A percentile compares a stretch with the other conserved stretches of the same genome.
Evolutionary conservation across 2,113 vertebrate species (phyloP).

Genomic region (Phodopus roborovskii): DNA sequence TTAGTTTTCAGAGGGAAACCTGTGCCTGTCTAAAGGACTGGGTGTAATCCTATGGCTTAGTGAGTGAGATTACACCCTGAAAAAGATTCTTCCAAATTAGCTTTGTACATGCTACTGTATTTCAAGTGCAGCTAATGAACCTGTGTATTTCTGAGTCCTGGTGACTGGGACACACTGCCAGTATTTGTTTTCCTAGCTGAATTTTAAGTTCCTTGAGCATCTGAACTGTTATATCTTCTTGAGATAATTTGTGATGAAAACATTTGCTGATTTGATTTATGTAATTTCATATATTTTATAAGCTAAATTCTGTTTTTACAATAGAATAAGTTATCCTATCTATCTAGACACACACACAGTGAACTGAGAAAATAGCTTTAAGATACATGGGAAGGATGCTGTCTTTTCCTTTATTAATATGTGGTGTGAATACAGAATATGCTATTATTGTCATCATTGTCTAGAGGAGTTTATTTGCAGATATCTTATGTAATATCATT

Average conservation of each 20-base stretch:
- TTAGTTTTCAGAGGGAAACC: background rate
- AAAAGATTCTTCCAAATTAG: background rate
- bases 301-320: conserved; percentile 40
- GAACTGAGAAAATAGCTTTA: conserved; percentile 53
- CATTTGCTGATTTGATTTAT: conserved; percentile 44
- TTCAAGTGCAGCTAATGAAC: background rate
- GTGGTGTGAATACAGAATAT: background rate
- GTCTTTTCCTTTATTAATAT: background rate
- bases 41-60: background rate
- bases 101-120: background rate
- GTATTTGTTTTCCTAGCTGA: background rate
- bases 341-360: background rate
- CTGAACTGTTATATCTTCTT: background rate
- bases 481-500: background rate
- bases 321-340: conserved; percentile 32
- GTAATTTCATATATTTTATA: conserved; percentile 43
- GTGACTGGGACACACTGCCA: background rate
- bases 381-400: background rate
- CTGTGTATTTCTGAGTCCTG: background rate
- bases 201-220: conserved; percentile 18
- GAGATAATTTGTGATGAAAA: conserved; percentile 52
- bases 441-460: background rate
- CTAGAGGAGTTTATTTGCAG: background rate
- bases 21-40: background rate
- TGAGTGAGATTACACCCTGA: background rate